A percentile compares a stretch with the other conserved stretches of the same genome.
These are phyloP conservation scores for Paramisgurnus dabryanus DNA, from an alignment of 2,113 vertebrate species.

Conservation along the genomic window DNA sequence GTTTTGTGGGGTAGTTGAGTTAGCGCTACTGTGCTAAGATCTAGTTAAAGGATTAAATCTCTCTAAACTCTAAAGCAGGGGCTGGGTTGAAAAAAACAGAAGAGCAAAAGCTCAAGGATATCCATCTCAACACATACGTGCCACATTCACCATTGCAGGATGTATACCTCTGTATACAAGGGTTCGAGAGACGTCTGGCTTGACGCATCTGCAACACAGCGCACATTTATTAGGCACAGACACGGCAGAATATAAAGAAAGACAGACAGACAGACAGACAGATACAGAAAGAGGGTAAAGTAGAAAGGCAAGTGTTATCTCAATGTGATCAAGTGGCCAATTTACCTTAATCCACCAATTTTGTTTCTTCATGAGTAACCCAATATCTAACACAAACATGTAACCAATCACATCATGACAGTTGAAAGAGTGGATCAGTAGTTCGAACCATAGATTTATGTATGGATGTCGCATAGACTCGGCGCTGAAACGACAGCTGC, in stretches of 20 bases:
- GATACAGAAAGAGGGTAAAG: not conserved
- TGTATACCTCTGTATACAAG: constrained; percentile 97
- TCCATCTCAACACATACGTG: constrained; percentile 82
- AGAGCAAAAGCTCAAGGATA: constrained; percentile 8
- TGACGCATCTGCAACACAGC: constrained; percentile 97
- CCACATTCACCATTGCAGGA: constrained; percentile 87
- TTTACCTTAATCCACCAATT: too few species aligned
- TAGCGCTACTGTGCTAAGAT: constrained; percentile 38
- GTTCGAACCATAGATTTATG: too few species aligned
- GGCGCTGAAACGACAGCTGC: too few species aligned
- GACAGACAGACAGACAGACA: not conserved
- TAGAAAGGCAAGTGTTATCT: too few species aligned
- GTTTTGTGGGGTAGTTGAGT: constrained; percentile 3
- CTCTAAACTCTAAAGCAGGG: constrained; percentile 15
- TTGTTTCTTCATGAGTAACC: too few species aligned
- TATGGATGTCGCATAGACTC: too few species aligned
- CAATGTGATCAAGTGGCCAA: too few species aligned
- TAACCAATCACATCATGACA: too few species aligned
- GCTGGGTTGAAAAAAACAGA: constrained; percentile 41
- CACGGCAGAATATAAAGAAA: not conserved
- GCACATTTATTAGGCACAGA: constrained; percentile 81
- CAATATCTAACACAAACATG: too few species aligned
- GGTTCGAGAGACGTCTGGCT: constrained; percentile 94
- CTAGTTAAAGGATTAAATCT: not conserved
- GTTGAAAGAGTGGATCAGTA: too few species aligned